phyloP scores from a whole-genome alignment of 1,140 invertebrate genomes.

The Anadara kagoshimensis region DNA sequence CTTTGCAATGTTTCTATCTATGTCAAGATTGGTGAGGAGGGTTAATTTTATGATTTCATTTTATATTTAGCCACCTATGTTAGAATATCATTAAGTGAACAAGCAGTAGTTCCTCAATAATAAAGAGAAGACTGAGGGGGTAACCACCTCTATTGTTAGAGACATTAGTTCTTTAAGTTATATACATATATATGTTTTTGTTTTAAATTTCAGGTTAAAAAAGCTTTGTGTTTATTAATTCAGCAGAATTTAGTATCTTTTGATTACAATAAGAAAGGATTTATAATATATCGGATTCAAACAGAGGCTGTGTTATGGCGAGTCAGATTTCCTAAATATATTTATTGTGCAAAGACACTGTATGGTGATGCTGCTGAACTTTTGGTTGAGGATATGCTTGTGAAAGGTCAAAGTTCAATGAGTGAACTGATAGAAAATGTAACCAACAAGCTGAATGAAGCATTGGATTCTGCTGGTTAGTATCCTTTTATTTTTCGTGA shows the following conservation, averaged over 20 bases:
- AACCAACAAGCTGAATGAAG: conserved; percentile 59
- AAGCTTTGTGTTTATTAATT: conserved; percentile 83
- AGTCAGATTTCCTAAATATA: conserved; percentile 79
- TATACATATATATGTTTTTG: not conserved
- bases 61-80: too few species aligned
- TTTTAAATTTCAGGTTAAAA: conserved; percentile 79
- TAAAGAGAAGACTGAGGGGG: too few species aligned
- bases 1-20: too few species aligned
- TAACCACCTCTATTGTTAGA: too few species aligned
- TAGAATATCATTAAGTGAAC: too few species aligned
- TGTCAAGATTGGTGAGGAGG: too few species aligned
- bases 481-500: not conserved
- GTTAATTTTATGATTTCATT: too few species aligned
- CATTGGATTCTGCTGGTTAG: conserved; percentile 50
- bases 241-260: conserved; percentile 86
- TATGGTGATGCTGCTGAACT: conserved; percentile 71
- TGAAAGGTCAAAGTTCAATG: conserved; percentile 64
- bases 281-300: conserved; percentile 81
- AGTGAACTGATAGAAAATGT: conserved; percentile 54
- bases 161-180: too few species aligned
- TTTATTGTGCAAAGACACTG: conserved; percentile 69
- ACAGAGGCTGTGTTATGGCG: conserved; percentile 81
- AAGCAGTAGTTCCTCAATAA: too few species aligned
- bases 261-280: conserved; percentile 74
- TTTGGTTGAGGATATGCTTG: conserved; percentile 69